phyloP scores from a whole-genome alignment of 2,888 invertebrate genomes.

The Netelia fuscicornis region DNA sequence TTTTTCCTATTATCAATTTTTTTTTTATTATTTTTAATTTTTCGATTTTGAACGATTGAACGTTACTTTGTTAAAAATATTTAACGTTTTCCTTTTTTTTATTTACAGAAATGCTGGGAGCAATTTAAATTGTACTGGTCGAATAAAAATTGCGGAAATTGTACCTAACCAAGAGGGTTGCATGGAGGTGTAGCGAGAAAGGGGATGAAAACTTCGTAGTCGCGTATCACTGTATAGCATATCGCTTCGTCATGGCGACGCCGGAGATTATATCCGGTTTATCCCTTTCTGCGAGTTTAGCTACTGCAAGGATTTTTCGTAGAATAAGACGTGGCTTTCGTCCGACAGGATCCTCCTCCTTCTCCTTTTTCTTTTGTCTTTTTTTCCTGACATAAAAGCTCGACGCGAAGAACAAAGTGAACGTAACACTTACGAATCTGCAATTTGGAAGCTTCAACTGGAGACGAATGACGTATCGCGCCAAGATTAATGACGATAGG shows the following conservation, averaged over 20 bases:
- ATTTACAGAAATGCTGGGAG: background rate
- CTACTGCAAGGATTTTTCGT: constrained; percentile 14
- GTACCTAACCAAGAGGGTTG: too few species aligned
- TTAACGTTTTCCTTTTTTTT: background rate
- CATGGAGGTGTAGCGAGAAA: too few species aligned
- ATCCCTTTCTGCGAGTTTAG: constrained; percentile 30
- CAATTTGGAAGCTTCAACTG: too few species aligned
- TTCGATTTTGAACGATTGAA: background rate
- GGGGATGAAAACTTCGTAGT: too few species aligned
- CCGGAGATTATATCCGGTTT: constrained; percentile 49
- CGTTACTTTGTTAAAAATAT: background rate
- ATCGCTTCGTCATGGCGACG: constrained; percentile 52
- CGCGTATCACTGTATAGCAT: background rate
- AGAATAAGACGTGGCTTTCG: constrained; percentile 35
- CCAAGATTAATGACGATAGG: too few species aligned
- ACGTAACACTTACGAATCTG: background rate
- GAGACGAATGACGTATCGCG: too few species aligned
- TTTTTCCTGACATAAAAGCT: too few species aligned
- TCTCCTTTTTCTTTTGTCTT: too few species aligned
- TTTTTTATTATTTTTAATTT: background rate
- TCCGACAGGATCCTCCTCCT: background rate
- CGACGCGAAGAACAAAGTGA: background rate
- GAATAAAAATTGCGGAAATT: too few species aligned
- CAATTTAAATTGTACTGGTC: too few species aligned
- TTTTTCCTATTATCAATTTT: background rate